Base-by-base conservation (phyloP, 2,888 invertebrate species). In the Agriopis marginaria region DNA sequence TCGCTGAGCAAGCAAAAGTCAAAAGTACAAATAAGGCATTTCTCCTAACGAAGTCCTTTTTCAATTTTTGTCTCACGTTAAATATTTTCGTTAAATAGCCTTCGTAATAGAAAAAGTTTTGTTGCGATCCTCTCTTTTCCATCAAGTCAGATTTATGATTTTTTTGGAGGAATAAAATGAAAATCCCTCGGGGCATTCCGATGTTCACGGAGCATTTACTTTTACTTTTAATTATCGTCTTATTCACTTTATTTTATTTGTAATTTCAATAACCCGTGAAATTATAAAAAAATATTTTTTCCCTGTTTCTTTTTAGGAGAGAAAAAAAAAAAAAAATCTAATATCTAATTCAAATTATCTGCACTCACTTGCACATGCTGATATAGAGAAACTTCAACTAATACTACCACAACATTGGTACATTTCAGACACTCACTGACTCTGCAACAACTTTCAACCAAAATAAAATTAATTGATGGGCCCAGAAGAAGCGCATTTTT, bases 61-160 rank as follows among this genome's bases (percentile, higher is more conserved):
- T 61, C 65, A 70, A 70, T 73, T 75, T 75, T 65, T 73, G 72
- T 72, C 65, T 69, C 64, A 66, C 66, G 75, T 77, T 73, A 72
- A 75, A 77, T 74, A 73, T 75, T 73, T 75, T 74, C 75, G 74
- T 74, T 76, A 75, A 80, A 77, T 78, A 77, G 70, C 73, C 71
- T 70, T 71, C 71, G 65, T 79, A 75, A 77, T 77, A 77, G 76
- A 77, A 77, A 79, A 79, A 79, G 77, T 79, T 77, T 72, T 74
- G 74, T 71, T 66, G 68, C 71, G 70, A 73, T 74, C 69, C 70
- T 71, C 66, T 61, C 61, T 68, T 51, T 51, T 63, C 62, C 63
- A 58, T 63, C 67, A 51, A 67, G 59, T 32, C 58, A 49, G 47
- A 60, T 63, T 64, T 68, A 55, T 64, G 45, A 11, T 39, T 65